These are phyloP conservation scores for Hemichromis elongatus DNA, from an alignment of 2,113 vertebrate genomes.

Conservation along the genomic window DNA sequence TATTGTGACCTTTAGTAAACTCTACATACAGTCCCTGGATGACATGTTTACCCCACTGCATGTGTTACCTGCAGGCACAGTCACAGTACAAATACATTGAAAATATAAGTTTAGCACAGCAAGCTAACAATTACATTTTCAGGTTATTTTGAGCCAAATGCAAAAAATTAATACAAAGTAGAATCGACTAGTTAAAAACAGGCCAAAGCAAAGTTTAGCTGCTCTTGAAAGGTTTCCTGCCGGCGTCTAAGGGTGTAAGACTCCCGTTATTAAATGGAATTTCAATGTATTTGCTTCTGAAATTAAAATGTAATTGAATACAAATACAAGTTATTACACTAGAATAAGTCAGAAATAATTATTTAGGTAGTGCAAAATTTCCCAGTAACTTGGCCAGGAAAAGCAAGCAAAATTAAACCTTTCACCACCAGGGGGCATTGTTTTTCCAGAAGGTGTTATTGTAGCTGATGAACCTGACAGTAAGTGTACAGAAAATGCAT, in stretches of 20 bases:
- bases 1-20: neutral
- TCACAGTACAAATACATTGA: neutral
- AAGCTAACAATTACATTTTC: neutral
- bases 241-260: neutral
- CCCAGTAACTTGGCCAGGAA: neutral
- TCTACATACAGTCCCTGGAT: neutral
- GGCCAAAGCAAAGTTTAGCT: neutral
- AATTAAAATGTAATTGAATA: neutral
- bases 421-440: neutral
- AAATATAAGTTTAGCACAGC: neutral
- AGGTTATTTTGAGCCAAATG: accelerated
- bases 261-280: neutral
- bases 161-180: neutral
- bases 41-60: no score
- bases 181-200: neutral
- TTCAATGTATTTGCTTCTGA: neutral
- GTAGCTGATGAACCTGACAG: neutral
- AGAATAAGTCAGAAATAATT: neutral
- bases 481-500: neutral
- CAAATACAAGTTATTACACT: neutral
- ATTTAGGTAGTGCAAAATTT: neutral
- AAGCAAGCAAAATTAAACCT: accelerated
- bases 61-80: neutral
- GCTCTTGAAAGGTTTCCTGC: neutral
- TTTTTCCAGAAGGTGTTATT: neutral